A percentile compares a stretch with the other conserved stretches of the same genome.
Evolutionary conservation across 2,888 invertebrate species (phyloP).

Genomic region (Bedellia somnulentella): DNA sequence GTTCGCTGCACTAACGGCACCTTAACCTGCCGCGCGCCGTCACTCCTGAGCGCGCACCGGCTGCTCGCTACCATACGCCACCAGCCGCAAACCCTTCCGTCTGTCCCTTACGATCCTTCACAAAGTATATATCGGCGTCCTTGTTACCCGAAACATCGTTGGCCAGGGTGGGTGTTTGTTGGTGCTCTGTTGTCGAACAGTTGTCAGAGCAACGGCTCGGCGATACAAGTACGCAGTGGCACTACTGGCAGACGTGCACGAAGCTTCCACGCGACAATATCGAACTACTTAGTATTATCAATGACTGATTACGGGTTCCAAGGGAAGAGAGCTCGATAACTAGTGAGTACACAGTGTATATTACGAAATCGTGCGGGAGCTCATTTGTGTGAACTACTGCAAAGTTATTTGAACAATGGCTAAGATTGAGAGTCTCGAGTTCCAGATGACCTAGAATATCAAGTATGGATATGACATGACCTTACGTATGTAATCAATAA

Average conservation of each 20-base stretch:
- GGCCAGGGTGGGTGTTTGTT: conserved; percentile 29
- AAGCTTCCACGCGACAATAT: conserved; percentile 31
- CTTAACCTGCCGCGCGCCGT: too few relatives aligned
- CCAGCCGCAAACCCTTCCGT: conserved; percentile 24
- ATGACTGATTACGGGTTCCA: conserved; percentile 4
- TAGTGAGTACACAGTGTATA: conserved; percentile 1
- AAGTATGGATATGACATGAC: too few relatives aligned
- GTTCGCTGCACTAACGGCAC: too few relatives aligned
- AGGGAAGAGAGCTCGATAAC: conserved; percentile 1
- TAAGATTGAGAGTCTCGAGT: too few relatives aligned
- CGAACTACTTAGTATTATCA: conserved; percentile 12
- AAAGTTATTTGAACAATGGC: too few relatives aligned
- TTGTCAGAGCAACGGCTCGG: conserved; percentile 50
- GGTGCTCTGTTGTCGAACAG: conserved; percentile 46
- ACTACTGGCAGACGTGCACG: conserved; percentile 27
- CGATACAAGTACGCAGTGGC: conserved; percentile 36
- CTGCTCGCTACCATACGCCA: conserved; percentile 27
- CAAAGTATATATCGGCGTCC: background rate
- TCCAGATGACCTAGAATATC: too few relatives aligned
- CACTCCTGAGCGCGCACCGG: too few relatives aligned
- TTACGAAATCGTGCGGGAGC: too few relatives aligned
- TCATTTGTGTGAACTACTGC: too few relatives aligned
- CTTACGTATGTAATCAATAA: too few relatives aligned
- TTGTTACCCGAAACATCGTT: conserved; percentile 12
- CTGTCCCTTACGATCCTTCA: conserved; percentile 23